Conservation (phyloP, 2,888 invertebrate species). For the Geotrupes spiniger region DNA sequence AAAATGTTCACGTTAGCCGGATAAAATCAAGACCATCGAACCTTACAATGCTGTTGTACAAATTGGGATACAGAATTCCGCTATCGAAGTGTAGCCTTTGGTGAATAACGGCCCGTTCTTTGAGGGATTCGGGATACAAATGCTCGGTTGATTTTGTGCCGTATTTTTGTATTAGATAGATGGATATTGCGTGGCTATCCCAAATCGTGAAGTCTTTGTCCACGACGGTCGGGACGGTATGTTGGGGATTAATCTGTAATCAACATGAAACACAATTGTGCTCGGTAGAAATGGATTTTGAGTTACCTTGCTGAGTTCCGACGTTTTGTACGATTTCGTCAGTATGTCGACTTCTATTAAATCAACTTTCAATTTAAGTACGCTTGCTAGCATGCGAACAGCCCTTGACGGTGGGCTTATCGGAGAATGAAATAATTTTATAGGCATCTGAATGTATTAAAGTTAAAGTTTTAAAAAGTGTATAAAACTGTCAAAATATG, state of each 20-base stretch:
- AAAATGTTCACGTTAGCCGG: conserved; percentile 4
- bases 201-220: conserved; percentile 54
- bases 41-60: conserved; percentile 52
- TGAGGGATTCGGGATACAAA: conserved; percentile 56
- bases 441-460: conserved; percentile 9
- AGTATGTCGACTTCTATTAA: conserved; percentile 52
- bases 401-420: conserved; percentile 57
- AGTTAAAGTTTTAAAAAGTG: background rate
- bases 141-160: conserved; percentile 44
- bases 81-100: conserved; percentile 56
- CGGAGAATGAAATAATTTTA: conserved; percentile 36
- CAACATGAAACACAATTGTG: no score
- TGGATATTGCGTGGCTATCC: conserved; percentile 55
- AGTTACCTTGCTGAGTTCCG: conserved; percentile 51
- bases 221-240: conserved; percentile 58
- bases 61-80: conserved; percentile 51
- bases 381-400: conserved; percentile 53
- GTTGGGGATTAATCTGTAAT: conserved; percentile 54
- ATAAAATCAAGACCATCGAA: background rate
- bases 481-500: conserved; percentile 5
- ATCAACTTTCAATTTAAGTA: conserved; percentile 50
- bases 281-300: no score
- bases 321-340: conserved; percentile 44
- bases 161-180: conserved; percentile 40
- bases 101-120: conserved; percentile 53